Evolutionary conservation across 2,113 vertebrate genomes (phyloP).

Genomic region (Oryzias melastigma): DNA sequence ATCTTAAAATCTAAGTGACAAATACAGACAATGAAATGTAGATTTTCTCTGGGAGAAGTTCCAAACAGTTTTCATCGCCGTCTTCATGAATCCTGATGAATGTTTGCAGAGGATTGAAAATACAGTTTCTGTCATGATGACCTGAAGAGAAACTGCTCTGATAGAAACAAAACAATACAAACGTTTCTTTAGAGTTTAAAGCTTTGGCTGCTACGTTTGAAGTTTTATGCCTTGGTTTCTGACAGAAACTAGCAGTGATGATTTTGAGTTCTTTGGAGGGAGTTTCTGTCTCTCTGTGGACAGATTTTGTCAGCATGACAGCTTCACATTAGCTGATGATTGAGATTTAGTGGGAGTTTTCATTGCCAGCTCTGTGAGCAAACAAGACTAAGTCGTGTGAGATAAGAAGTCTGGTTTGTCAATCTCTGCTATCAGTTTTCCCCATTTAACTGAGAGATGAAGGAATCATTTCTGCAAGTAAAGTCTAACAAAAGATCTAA

Average conservation of each 20-base stretch:
- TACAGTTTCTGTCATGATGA: constrained; percentile 15
- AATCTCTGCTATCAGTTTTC: too few species aligned
- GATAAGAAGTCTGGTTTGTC: too few species aligned
- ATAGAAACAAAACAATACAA: background rate
- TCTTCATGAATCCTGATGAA: constrained; percentile 18
- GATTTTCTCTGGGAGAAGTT: constrained; percentile 41
- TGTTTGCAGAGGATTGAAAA: too few species aligned
- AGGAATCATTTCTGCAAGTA: too few species aligned
- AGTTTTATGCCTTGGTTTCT: too few species aligned
- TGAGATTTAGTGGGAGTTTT: too few species aligned
- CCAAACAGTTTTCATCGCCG: constrained; percentile 25
- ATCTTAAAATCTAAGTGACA: constrained; percentile 62
- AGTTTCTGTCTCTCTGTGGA: background rate
- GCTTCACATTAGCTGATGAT: background rate
- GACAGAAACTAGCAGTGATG: background rate
- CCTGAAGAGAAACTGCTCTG: constrained; percentile 3
- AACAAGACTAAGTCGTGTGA: too few species aligned
- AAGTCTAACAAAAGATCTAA: too few species aligned
- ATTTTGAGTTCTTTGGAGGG: background rate
- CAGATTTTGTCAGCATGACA: background rate
- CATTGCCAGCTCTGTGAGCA: too few species aligned
- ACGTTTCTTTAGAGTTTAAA: too few species aligned
- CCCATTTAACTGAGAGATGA: too few species aligned
- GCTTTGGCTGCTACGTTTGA: background rate
- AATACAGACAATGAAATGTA: constrained; percentile 51